Base-by-base conservation (phyloP, 2,888 invertebrate species). In the Cheilosia vulpina region DNA sequence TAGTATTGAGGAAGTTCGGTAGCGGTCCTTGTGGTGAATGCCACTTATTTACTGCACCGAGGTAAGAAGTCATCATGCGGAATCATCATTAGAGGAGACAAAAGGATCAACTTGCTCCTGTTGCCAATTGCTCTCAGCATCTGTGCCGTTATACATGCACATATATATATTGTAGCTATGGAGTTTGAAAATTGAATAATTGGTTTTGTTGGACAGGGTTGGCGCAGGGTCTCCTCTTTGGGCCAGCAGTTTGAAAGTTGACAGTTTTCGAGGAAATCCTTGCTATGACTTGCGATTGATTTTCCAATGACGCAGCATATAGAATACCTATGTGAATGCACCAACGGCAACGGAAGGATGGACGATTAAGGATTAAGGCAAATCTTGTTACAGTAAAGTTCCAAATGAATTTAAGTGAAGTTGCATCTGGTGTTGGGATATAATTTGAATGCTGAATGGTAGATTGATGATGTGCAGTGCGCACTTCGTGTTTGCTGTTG, bases 121-220 rank as follows among this genome's bases (percentile, higher is more conserved):
- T 63, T 34, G 41, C 24, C 17, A 62, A 50, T 43, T 19, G 50
- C 38, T 38, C 58, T 58, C 27, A 17, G 24, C 31, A 24, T 47
- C 24, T 52, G 21, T n/a, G 1, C 2, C 52, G 19, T 60, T 55
- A n/a, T n/a, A 31, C 43, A 21, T 19, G 4, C 13, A 31, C 11
- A 43, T 2, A 31, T 6, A 27, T 6, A 27, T 27, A 27, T 27
- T 27, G 31, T 9, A 9, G 31, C 45, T 52, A 7, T 77, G 31
- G 55, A 78, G 57, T 84, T 84, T 75, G 19, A 47, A 38, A 80
- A 84, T 75, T 84, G 80, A 84, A 84, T 84, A 84, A 84, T 84
- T 84, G 84, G 69, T 69, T 84, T 80, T 60, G n/a, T 47, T 57
- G 63, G 73, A 47, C n/a, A 38, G 19, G 15, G 15, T 52, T 41